Base-by-base conservation (phyloP, 2,113 vertebrate species). In the Tragelaphus buxtoni region DNA sequence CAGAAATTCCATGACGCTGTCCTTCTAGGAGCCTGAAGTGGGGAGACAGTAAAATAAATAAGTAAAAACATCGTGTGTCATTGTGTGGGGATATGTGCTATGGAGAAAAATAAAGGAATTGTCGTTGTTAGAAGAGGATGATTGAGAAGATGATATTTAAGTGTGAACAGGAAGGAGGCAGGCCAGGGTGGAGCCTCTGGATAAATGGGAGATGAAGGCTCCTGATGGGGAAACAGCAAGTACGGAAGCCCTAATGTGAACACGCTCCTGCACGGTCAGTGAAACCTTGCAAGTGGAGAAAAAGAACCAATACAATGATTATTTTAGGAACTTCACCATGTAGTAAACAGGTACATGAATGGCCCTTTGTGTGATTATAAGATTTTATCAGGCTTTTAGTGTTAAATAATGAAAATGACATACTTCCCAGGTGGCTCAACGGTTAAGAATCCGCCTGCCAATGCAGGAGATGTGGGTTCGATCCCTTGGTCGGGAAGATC, bases 251-350 rank as follows among this genome's bases (percentile, higher is more conserved):
- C 65, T 26, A 9, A n/a, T 49, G 49, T 30, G 2, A 65, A 30
- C 9, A 24, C 3, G 5, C 6, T 42, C 28, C 28, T 47, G 32
- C n/a, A 20, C 7, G 2, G 35, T 39, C 32, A 45, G 1, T 0
- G 11, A 79, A 83, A 45, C 39, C 53, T 86, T 51, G 0, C 63
- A 39, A 45, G 24, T 58, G 60, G 35, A 4, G 16, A 18, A 51
- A 30, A 80, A 11, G 30, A 76, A 30, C 30, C 32, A 32, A 14
- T 17, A 9, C 11, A 5, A 22, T 61, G n/a, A 49, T n/a, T 63
- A 5, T 1, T 0, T 72, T 30, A 90, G 55, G 42, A 87, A 11
- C 63, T 26, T 74, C 30, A 32, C 53, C 11, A 9, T 32, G 5
- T 53, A 26, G 39, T 65, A 28, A 26, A 13, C 26, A 79, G 88